Evolutionary conservation across 2,888 invertebrate species (phyloP).

Genomic region (Balanococcus diminutus): DNA sequence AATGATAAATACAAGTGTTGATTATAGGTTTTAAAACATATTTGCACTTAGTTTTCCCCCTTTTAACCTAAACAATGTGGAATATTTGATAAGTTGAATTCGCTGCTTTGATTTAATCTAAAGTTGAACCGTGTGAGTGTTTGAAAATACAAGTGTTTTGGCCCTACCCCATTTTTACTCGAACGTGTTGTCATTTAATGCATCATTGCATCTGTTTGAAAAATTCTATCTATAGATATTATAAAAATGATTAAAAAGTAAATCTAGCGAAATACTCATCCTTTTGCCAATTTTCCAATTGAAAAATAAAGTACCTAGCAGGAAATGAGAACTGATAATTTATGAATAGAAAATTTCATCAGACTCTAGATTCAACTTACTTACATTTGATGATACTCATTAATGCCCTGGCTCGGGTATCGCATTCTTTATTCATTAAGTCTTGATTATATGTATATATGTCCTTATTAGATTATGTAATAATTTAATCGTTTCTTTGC

Average conservation of each 20-base stretch:
- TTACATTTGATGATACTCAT: neutral
- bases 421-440: neutral
- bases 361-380: neutral
- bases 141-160: neutral
- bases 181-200: too few species aligned
- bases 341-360: neutral
- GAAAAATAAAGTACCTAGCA: neutral
- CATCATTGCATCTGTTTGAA: too few species aligned
- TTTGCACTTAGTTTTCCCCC: neutral
- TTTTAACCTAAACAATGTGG: neutral
- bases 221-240: too few species aligned
- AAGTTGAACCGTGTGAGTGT: neutral
- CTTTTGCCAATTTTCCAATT: too few species aligned
- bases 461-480: neutral
- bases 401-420: neutral
- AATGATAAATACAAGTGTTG: neutral
- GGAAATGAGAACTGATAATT: neutral
- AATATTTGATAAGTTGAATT: neutral
- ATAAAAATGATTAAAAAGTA: too few species aligned
- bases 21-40: neutral
- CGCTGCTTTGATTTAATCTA: neutral
- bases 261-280: too few species aligned
- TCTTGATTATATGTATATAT: neutral
- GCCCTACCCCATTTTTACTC: neutral
- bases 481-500: neutral